Evolutionary conservation across 1,140 invertebrate species (phyloP).

Genomic region (Temnothorax curvispinosus): DNA sequence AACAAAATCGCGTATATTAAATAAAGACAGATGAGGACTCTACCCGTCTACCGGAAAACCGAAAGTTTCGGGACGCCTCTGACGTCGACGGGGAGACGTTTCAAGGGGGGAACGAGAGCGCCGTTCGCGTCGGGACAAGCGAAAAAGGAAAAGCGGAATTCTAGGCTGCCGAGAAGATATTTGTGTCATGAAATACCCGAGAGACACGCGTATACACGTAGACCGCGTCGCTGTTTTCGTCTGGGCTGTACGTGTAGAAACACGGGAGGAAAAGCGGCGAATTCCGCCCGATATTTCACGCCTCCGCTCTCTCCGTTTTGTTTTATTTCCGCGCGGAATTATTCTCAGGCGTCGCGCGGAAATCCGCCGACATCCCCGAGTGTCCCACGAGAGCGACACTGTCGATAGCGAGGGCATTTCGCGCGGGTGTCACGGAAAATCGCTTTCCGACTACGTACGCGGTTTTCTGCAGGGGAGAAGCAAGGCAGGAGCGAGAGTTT

Average conservation of each 20-base stretch:
- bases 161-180: constrained; percentile 76
- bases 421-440: neutral
- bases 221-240: constrained; percentile 69
- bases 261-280: constrained; percentile 61
- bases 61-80: constrained; percentile 37
- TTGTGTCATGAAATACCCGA: constrained; percentile 78
- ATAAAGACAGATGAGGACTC: neutral
- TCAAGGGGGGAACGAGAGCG: constrained; percentile 64
- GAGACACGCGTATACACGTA: constrained; percentile 57
- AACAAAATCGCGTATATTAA: neutral
- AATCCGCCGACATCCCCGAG: constrained; percentile 8
- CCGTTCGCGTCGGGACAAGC: constrained; percentile 62
- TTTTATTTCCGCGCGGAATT: constrained; percentile 10
- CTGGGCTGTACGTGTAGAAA: constrained; percentile 58
- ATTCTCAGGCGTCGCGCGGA: constrained; percentile 8
- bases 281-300: constrained; percentile 62
- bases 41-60: constrained; percentile 9
- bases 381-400: no score
- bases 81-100: constrained; percentile 53
- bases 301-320: neutral
- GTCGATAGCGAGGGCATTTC: neutral
- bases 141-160: constrained; percentile 77
- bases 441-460: neutral
- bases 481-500: neutral
- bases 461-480: neutral